Percentiles rank a stretch among this genome's conserved stretches.
phyloP scores from a whole-genome alignment of 2,797 vertebrate genomes.

The Acipenser ruthenus region DNA sequence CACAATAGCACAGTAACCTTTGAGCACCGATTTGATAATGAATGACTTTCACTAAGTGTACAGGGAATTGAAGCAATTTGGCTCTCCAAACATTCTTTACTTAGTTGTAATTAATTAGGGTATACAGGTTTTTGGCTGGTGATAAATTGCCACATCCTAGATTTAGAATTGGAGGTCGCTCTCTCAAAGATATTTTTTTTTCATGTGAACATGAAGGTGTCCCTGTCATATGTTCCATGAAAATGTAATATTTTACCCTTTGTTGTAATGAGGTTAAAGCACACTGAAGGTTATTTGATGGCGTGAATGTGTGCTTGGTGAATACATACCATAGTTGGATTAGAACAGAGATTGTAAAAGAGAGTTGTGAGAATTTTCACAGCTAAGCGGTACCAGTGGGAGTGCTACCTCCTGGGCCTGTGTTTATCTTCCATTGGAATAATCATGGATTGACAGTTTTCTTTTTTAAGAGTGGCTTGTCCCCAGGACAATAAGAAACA shows the following conservation, averaged over 20 bases:
- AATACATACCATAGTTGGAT: no score
- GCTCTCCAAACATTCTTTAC: constrained; percentile 77
- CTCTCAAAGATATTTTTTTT: constrained; percentile 61
- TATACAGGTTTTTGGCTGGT: constrained; percentile 62
- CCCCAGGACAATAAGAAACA: constrained; percentile 73
- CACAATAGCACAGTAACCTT: constrained; percentile 72
- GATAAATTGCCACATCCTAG: constrained; percentile 66
- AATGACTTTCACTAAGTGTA: constrained; percentile 66
- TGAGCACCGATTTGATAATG: constrained; percentile 78
- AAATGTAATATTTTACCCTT: constrained; percentile 55
- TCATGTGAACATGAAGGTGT: constrained; percentile 69
- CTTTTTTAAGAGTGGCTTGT: constrained; percentile 53
- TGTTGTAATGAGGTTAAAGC: constrained; percentile 1
- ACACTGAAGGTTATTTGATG: no score
- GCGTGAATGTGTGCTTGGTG: no score
- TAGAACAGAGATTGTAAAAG: constrained; percentile 31
- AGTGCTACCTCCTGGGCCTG: constrained; percentile 48
- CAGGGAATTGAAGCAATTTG: constrained; percentile 74
- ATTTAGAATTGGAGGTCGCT: constrained; percentile 60
- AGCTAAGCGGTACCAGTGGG: constrained; percentile 41
- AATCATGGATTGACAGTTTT: constrained; percentile 72
- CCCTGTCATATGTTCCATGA: constrained; percentile 50
- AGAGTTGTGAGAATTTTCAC: constrained; percentile 56
- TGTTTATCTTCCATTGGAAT: constrained; percentile 74
- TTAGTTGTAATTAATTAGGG: constrained; percentile 78